phyloP scores from a whole-genome alignment of 2,797 vertebrate genomes.

The Tangara arthus region DNA sequence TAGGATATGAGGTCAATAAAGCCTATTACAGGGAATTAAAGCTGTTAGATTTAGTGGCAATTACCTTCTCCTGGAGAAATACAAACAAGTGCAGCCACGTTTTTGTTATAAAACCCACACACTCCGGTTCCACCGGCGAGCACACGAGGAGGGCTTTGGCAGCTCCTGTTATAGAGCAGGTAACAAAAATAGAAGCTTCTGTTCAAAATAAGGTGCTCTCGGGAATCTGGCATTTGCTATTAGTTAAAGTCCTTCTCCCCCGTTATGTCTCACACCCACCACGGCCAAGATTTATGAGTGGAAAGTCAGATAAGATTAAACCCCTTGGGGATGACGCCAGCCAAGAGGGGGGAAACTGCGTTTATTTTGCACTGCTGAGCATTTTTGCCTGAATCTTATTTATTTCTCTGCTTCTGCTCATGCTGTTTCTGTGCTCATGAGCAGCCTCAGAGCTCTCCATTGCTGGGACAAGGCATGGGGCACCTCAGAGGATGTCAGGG shows the following conservation, averaged over 20 bases:
- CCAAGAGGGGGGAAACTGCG: rapidly evolving
- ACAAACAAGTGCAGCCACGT: not conserved
- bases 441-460: not conserved
- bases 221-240: not conserved
- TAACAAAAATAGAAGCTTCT: constrained; percentile 2
- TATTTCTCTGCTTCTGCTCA: not conserved
- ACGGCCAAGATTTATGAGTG: not conserved
- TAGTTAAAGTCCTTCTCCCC: not conserved
- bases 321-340: not conserved
- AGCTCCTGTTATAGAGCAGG: not conserved
- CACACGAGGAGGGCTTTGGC: not conserved
- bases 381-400: not conserved
- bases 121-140: not conserved
- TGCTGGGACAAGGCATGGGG: rapidly evolving
- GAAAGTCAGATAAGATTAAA: not conserved
- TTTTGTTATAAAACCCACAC: not conserved
- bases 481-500: not conserved
- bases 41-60: not conserved
- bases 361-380: not conserved
- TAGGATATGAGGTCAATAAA: constrained; percentile 1
- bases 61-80: not conserved
- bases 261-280: not conserved
- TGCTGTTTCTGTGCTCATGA: not conserved
- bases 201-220: not conserved
- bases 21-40: constrained; percentile 13